Evolutionary conservation across 2,888 invertebrate genomes (phyloP), one percentile per base, ranked within the genome.

Genomic region (Pammene fasciana): DNA sequence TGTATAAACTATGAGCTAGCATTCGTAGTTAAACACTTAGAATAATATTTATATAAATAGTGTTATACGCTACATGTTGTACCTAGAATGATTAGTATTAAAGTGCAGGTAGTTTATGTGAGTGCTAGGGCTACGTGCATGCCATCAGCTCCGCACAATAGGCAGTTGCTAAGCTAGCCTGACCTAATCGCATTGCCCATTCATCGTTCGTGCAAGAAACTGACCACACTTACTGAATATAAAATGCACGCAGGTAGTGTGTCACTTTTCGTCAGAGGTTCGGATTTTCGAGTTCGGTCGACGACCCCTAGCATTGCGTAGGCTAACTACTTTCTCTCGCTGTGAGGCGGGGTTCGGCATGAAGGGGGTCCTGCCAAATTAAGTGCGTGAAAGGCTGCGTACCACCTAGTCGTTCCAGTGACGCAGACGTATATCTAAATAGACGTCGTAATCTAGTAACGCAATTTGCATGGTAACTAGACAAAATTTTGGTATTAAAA

Each of bases 291-390:
- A 89, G 89, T 89, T 84, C 87, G 92, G 91, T 87, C 92, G 83
- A 86, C 86, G 92, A 92, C 92, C 92, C 92, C 89, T 87, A 89
- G 85, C 85, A 90, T 90, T 92, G 92, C 92, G 91, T 92, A 90
- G 90, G 89, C 87, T 85, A 90, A 90, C 92, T 92, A 91, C 92
- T 92, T 92, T 92, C 92, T 92, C 92, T 90, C 77, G 82, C 78
- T 76, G 83, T 26, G 26, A 26, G 26, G 26, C 84, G 84, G 84
- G 80, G 82, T 79, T 82, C 71, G 86, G 86, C 72, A 86, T 78
- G 88, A 84, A 84, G 88, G 90, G 89, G 90, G 86, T 90, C 86
- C 89, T 91, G 87, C 92, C 92, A 89, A 92, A 92, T 90, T 88
- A 90, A 88, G 88, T 87, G 87, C 89, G 92, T 91, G 92, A 92